Evolutionary conservation across 2,113 vertebrate species (phyloP), one percentile per base, ranked within the genome.

Genomic region (Pangasianodon gigas): DNA sequence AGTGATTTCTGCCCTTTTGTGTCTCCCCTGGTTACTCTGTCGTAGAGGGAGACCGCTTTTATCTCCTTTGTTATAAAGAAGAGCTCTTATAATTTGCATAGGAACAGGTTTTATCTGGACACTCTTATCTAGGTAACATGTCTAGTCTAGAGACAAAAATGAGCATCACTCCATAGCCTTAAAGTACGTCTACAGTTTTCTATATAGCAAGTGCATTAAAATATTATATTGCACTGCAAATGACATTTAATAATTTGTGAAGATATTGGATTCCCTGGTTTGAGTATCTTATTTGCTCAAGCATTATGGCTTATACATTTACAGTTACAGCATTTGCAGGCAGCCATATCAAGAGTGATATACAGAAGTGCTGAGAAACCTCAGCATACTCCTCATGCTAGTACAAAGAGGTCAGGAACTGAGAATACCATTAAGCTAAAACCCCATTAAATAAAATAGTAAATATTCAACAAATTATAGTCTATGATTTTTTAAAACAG

Each of bases 1-100:
- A 88, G 81, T 79, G 62, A 90, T 87, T 74, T 87, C 16, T 90
- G 44, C 58, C 16, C 29, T 85, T 85, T 48, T 79, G 29, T 71
- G 29, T 71, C 89, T 87, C 67, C 32, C 11, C n/a, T 62, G 32
- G 81, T 46, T 71, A 52, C 65, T 11, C 44, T 69, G 16, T 81
- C 37, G 62, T 60, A 83, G 6, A 82, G 41, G 44, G 18, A 82
- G 10, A 51, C 46, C 37, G 44, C 46, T 52, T 81, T 88, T 48
- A n/a, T 54, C 13, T 32, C 56, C 56, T 19, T 52, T 51, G 16
- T 71, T 87, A 37, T 52, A 74, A 62, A 88, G 29, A 81, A 80
- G 18, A 46, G 41, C 86, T 71, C 29, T 71, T 67, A 24, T 65
- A 65, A 65, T 67, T 85, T 67, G 29, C 51, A 67, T 48, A 13